phyloP scores from a whole-genome alignment of 2,888 invertebrate species.

The Bombylius major region DNA sequence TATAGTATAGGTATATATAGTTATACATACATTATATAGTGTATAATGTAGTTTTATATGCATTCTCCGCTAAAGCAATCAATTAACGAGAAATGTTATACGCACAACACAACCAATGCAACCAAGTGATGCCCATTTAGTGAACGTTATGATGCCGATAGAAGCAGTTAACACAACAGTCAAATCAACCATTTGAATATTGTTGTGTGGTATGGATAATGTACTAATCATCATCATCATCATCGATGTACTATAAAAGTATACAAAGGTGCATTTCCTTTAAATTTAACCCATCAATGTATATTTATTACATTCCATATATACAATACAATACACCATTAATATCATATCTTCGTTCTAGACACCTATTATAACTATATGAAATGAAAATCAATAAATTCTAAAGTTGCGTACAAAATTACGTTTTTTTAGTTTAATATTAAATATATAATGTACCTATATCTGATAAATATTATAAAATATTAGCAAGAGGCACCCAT shows the following conservation, averaged over 20 bases:
- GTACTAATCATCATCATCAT: not conserved
- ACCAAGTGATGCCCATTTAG: slow-evolving; percentile 6
- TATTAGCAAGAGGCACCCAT: not conserved
- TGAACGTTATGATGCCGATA: not conserved
- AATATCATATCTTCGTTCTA: no score
- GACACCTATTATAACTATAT: no score
- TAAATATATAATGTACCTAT: no score
- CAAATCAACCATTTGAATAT: not conserved
- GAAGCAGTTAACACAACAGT: slow-evolving; percentile 4
- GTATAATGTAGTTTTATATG: no score
- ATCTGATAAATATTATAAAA: no score
- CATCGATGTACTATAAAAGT: no score
- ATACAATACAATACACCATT: not conserved
- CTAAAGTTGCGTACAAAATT: no score
- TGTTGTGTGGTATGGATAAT: slow-evolving; percentile 2
- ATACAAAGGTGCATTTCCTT: not conserved
- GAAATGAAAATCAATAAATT: no score
- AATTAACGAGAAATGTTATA: slow-evolving; percentile 5
- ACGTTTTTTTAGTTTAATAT: no score
- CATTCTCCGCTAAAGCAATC: not conserved
- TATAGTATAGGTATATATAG: no score
- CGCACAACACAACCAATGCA: not conserved
- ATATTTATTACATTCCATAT: not conserved
- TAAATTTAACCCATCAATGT: not conserved
- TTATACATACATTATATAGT: no score